These are phyloP conservation scores for Parnassius apollo DNA, from an alignment of 2,888 invertebrate genomes.

Conservation along the genomic window DNA sequence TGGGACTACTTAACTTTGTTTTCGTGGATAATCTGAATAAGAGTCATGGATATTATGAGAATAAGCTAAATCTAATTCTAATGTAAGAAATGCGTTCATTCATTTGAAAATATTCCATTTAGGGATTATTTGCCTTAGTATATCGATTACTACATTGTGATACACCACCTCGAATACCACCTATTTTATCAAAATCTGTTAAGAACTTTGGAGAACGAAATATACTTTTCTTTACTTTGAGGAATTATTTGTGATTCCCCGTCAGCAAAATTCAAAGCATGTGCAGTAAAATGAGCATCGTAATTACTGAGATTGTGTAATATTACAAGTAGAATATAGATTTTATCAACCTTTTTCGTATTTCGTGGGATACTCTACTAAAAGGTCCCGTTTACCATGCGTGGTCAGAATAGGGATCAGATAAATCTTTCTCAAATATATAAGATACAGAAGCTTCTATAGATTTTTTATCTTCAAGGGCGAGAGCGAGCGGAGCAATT, in stretches of 20 bases:
- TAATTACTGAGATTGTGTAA: constrained; percentile 39
- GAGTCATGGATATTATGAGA: too few species aligned
- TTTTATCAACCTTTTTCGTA: constrained; percentile 35
- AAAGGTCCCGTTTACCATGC: constrained; percentile 36
- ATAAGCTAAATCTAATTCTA: too few species aligned
- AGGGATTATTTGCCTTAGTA: too few species aligned
- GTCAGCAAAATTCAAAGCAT: constrained; percentile 34
- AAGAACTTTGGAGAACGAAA: constrained; percentile 40
- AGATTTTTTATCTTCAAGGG: constrained; percentile 9
- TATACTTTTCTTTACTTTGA: constrained; percentile 29
- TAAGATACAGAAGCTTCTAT: constrained; percentile 27
- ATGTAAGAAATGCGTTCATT: too few species aligned
- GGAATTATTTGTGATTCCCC: constrained; percentile 33
- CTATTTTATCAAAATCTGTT: background rate
- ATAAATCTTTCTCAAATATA: constrained; percentile 31
- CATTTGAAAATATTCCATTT: too few species aligned
- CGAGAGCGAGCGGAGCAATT: constrained; percentile 5
- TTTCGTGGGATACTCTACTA: constrained; percentile 32
- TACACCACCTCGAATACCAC: too few species aligned
- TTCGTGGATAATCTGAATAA: too few species aligned
- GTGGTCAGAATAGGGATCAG: constrained; percentile 30
- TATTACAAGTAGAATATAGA: constrained; percentile 32
- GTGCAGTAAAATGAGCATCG: constrained; percentile 42
- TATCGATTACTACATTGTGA: too few species aligned
- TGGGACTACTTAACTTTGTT: too few species aligned